Conservation (phyloP, 2,888 invertebrate genomes). For the Dimorphilus gyrociliatus region DNA sequence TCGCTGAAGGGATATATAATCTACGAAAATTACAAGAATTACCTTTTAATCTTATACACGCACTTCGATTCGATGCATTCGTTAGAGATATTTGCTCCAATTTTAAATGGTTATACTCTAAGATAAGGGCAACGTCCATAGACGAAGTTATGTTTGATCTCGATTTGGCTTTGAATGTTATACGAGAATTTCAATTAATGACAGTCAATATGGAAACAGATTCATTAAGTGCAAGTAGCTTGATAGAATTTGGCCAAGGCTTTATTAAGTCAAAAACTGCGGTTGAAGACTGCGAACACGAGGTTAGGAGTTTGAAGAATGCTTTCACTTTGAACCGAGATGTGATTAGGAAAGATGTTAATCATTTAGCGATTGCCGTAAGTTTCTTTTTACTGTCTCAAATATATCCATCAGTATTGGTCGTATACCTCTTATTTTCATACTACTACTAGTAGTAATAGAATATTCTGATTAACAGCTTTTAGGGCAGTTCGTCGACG, state of each 20-base stretch:
- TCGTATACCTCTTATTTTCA: too few species aligned
- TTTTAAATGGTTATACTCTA: slow-evolving; percentile 3
- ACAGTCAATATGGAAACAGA: too few species aligned
- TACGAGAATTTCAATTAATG: neutral
- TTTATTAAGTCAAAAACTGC: too few species aligned
- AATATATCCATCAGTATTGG: neutral
- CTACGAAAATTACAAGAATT: slow-evolving; percentile 17
- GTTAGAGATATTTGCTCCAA: neutral
- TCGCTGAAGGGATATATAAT: slow-evolving; percentile 12
- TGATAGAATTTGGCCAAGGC: too few species aligned
- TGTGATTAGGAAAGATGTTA: slow-evolving; percentile 13
- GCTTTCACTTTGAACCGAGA: slow-evolving; percentile 16
- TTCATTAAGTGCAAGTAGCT: too few species aligned
- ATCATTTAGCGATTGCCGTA: too few species aligned
- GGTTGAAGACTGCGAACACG: too few species aligned
- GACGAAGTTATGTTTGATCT: slow-evolving; percentile 1
- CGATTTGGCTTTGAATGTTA: slow-evolving; percentile 7
- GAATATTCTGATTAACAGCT: too few species aligned
- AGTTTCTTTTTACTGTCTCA: too few species aligned
- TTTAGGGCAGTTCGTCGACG: too few species aligned
- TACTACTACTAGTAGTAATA: too few species aligned
- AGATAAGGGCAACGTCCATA: neutral
- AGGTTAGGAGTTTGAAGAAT: too few species aligned
- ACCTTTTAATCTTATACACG: slow-evolving; percentile 16
- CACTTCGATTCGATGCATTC: slow-evolving; percentile 11